phyloP scores from a whole-genome alignment of 1,140 invertebrate species.

The Drosophila pallidifrons region DNA sequence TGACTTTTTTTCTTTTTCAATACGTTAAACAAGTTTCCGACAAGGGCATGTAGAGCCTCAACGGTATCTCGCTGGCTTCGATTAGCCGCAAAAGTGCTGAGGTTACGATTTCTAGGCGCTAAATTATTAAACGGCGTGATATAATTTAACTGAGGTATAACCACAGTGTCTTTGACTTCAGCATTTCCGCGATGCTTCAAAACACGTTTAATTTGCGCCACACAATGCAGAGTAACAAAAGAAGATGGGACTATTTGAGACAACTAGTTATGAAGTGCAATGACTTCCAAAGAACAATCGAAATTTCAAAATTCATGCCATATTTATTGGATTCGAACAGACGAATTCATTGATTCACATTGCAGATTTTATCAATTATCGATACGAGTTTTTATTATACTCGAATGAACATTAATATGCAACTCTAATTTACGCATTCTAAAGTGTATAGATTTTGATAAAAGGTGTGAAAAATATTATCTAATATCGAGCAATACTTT shows the following conservation, averaged over 20 bases:
- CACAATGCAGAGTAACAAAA: conserved; percentile 12
- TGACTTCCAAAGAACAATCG: conserved; percentile 19
- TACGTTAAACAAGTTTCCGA: conserved; percentile 63
- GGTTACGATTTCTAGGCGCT: conserved; percentile 39
- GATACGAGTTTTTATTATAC: neutral
- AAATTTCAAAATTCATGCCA: neutral
- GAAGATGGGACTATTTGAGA: neutral
- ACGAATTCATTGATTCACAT: neutral
- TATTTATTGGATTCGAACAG: neutral
- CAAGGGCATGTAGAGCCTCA: conserved; percentile 65
- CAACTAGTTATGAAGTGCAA: conserved; percentile 22
- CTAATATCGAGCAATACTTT: too few relatives aligned
- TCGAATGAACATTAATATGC: too few relatives aligned
- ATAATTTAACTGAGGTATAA: conserved; percentile 35
- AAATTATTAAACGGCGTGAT: conserved; percentile 39
- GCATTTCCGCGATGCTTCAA: conserved; percentile 62
- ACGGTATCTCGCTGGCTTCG: conserved; percentile 61
- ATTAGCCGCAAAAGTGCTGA: conserved; percentile 49
- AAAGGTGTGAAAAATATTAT: too few relatives aligned
- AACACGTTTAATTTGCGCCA: conserved; percentile 75
- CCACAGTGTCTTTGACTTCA: conserved; percentile 20
- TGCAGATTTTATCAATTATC: neutral
- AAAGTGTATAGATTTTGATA: too few relatives aligned
- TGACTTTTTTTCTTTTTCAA: conserved; percentile 46
- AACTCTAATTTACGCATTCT: too few relatives aligned